A percentile compares a stretch with the other conserved stretches of the same genome.
These are phyloP conservation scores for Oscheius sp. DNA, from an alignment of 2,888 invertebrate genomes.

Conservation along the genomic window DNA sequence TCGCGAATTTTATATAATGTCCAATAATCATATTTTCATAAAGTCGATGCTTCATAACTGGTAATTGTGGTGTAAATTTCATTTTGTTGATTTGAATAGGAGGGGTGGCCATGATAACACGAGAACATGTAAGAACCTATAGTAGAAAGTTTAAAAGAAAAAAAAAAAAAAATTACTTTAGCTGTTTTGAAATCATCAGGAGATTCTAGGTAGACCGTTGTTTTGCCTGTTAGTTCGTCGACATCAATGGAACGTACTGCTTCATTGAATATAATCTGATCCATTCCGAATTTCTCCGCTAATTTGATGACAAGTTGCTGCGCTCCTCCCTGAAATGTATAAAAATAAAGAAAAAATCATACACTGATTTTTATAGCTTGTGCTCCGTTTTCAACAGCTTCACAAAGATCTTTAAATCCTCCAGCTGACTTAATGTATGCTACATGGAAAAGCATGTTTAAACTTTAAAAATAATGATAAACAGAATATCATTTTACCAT, in stretches of 20 bases:
- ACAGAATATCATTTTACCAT: conserved; percentile 11
- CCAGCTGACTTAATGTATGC: conserved; percentile 36
- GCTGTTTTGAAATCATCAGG: neutral
- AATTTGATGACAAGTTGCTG: conserved; percentile 14
- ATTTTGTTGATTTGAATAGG: conserved; percentile 44
- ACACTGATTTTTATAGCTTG: conserved; percentile 31
- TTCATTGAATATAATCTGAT: neutral
- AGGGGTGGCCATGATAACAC: conserved; percentile 49
- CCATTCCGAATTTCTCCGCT: neutral
- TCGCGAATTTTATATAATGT: conserved; percentile 70
- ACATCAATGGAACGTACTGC: neutral
- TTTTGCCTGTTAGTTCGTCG: conserved; percentile 1
- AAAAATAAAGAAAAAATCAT: neutral
- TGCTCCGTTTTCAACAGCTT: conserved; percentile 36
- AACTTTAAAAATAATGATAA: conserved; percentile 14
- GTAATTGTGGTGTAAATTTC: conserved; percentile 35
- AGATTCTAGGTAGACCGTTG: conserved; percentile 1
- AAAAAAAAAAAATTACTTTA: neutral
- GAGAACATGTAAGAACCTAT: conserved; percentile 20
- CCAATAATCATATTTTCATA: conserved; percentile 36
- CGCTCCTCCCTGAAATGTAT: conserved; percentile 14
- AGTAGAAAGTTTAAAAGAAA: neutral
- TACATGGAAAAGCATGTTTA: conserved; percentile 41
- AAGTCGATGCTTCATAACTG: conserved; percentile 19
- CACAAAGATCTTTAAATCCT: conserved; percentile 30